Evolutionary conservation across 2,113 vertebrate species (phyloP), one percentile per base, ranked within the genome.

Genomic region (Arothron firmamentum): DNA sequence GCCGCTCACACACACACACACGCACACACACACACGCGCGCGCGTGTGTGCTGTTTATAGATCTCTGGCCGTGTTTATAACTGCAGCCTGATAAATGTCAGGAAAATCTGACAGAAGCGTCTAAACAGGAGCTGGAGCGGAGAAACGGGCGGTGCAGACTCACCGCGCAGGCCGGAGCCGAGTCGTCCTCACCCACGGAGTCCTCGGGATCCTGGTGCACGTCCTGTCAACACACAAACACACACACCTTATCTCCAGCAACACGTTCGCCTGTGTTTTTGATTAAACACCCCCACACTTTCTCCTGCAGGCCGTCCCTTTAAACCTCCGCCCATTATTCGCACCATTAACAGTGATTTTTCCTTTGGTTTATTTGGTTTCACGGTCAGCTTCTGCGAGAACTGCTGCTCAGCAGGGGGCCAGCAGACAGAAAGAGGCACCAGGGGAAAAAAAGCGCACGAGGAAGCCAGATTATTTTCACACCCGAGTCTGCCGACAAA

Each of bases 181-280:
- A 68, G 20, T 88, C 87, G 20, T 88, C 88, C 0, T 89, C 88
- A 3, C 80, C 83, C 60, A 76, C 58, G 0, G 67, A 82, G 71
- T 89, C 88, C 47, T 86, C 88, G 0, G 48, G 62, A 18, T 88
- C 86, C 1, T 86, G 86, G 57, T 87, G 86, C 0, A 18, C 16
- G 1, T 88, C 88, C 88, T 89, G 78, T 25, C 72, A 83, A 31
- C 31, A 70, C 64, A 55, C 62, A 67, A 10, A 49, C 47, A 46
- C 45, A 46, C 45, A 46, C 45, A 46, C 45, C 34, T 38, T 38
- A 38, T 38, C 34, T 38, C n/a, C n/a, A n/a, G n/a, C n/a, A n/a
- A n/a, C n/a, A n/a, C n/a, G n/a, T n/a, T 38, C 34, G 2, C 3
- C 34, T n/a, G 34, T 11, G 34, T 9, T 38, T 38, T 38, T 38